A percentile compares a stretch with the other conserved stretches of the same genome.
Evolutionary conservation across 2,113 vertebrate species (phyloP).

Genomic region (Chamaetylas fuelleborni): DNA sequence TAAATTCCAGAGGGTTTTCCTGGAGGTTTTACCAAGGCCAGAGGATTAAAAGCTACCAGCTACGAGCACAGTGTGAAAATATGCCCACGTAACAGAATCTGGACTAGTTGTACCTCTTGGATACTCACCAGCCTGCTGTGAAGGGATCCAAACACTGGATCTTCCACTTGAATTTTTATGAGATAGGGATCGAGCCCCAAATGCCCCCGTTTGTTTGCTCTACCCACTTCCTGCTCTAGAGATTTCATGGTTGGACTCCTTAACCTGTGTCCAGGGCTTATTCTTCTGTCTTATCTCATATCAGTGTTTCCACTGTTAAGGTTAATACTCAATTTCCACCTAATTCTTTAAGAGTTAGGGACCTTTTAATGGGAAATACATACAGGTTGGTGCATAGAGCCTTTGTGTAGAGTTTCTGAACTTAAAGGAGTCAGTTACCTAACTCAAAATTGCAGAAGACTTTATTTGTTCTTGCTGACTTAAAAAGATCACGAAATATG

Average conservation of each 20-base stretch:
- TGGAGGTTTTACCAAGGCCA: background rate
- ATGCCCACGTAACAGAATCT: background rate
- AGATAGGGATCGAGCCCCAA: background rate
- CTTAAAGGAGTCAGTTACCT: background rate
- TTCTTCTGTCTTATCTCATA: background rate
- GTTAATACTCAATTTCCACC: background rate
- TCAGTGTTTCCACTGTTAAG: background rate
- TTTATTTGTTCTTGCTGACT: background rate
- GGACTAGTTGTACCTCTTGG: constrained; percentile 23
- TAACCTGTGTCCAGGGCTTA: background rate
- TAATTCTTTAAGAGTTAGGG: background rate
- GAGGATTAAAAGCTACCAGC: constrained; percentile 4
- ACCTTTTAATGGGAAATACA: background rate
- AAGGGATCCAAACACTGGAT: background rate
- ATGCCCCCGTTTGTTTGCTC: background rate
- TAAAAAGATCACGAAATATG: background rate
- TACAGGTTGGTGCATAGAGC: background rate
- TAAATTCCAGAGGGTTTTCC: constrained; percentile 25
- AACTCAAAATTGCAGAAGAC: background rate
- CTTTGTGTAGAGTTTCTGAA: background rate
- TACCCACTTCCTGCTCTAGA: background rate
- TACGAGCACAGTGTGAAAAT: constrained; percentile 6
- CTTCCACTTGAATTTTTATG: background rate
- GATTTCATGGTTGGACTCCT: background rate
- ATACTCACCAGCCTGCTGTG: background rate